Conservation (phyloP, 2,888 invertebrate genomes). For the Phengaris alcon region DNA sequence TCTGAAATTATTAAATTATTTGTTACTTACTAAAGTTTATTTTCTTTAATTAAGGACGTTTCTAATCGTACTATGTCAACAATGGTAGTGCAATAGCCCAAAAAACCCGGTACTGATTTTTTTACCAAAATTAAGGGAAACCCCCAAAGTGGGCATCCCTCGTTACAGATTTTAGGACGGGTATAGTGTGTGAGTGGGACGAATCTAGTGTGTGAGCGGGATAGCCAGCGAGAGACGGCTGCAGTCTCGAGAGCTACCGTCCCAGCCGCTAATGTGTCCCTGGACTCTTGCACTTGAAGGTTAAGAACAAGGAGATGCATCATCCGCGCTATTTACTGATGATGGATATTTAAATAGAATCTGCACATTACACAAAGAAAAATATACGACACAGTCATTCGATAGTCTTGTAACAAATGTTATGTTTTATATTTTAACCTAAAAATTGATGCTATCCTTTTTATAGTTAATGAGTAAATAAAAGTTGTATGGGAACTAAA, state of each 20-base stretch:
- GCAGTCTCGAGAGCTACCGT: constrained; percentile 1
- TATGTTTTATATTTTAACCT: too few relatives aligned
- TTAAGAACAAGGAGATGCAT: constrained; percentile 3
- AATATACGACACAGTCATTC: too few relatives aligned
- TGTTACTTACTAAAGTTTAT: too few relatives aligned
- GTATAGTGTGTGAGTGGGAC: background rate
- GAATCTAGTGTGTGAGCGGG: background rate
- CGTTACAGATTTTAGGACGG: background rate
- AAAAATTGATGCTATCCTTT: too few relatives aligned
- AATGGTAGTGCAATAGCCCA: background rate
- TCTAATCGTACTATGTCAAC: background rate
- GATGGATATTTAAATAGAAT: background rate
- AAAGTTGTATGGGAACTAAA: too few relatives aligned
- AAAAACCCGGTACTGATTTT: background rate
- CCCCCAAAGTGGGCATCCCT: background rate
- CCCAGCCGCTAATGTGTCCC: constrained; percentile 13
- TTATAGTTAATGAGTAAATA: too few relatives aligned
- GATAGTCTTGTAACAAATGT: too few relatives aligned
- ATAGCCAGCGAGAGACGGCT: background rate
- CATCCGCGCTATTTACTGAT: background rate
- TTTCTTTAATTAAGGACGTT: too few relatives aligned
- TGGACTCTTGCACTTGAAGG: constrained; percentile 13
- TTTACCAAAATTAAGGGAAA: background rate
- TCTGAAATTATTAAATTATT: too few relatives aligned
- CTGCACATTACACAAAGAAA: too few relatives aligned